A percentile compares a stretch with the other conserved stretches of the same genome.
Evolutionary conservation across 2,888 invertebrate species (phyloP).

Genomic region (Malthinus flaveolus): DNA sequence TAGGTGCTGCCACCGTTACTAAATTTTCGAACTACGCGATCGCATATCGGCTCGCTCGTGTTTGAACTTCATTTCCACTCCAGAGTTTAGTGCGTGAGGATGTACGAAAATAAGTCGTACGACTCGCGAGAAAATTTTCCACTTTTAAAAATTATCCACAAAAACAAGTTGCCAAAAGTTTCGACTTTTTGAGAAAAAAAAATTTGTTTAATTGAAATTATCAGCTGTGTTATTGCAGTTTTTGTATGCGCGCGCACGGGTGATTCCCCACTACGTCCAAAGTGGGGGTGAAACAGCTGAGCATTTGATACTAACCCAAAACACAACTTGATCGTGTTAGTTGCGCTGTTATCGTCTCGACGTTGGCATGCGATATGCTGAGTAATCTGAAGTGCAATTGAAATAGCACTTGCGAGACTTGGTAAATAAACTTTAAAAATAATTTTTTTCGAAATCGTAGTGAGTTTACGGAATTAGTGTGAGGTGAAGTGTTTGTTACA

Average conservation of each 20-base stretch:
- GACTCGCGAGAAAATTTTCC: not conserved
- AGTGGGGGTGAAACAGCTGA: conserved; percentile 53
- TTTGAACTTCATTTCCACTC: conserved; percentile 10
- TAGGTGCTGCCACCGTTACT: conserved; percentile 26
- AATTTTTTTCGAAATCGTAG: conserved; percentile 32
- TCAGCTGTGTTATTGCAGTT: conserved; percentile 42
- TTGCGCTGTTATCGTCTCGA: conserved; percentile 58
- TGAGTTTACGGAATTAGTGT: conserved; percentile 24
- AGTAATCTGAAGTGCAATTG: conserved; percentile 46
- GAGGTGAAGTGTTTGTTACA: conserved; percentile 17
- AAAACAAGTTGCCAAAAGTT: not conserved
- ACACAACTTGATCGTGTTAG: conserved; percentile 61
- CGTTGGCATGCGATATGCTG: conserved; percentile 47
- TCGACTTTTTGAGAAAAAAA: not conserved
- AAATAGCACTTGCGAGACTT: conserved; percentile 46
- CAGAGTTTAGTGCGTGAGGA: not conserved
- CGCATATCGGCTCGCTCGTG: conserved; percentile 6
- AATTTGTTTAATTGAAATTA: conserved; percentile 17
- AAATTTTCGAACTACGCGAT: not conserved
- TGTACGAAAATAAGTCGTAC: not conserved
- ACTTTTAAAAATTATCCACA: not conserved
- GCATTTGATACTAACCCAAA: conserved; percentile 53
- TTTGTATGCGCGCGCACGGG: conserved; percentile 15
- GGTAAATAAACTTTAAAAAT: conserved; percentile 31
- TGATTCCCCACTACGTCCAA: conserved; percentile 32